phyloP scores from a whole-genome alignment of 2,113 vertebrate genomes.

The Datnioides undecimradiatus region DNA sequence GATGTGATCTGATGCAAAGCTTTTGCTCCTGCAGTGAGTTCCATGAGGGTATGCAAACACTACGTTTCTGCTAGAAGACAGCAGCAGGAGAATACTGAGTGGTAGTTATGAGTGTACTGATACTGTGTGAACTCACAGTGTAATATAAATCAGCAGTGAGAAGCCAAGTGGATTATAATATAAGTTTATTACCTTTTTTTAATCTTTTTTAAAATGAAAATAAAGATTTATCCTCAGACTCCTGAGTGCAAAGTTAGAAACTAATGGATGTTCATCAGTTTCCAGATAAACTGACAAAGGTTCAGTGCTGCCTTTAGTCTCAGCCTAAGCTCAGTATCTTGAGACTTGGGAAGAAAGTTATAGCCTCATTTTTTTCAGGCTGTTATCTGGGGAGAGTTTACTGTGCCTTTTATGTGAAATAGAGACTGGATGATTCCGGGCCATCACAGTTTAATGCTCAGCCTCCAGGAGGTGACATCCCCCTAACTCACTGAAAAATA shows the following conservation, averaged over 20 bases:
- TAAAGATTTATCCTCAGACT: constrained; percentile 6
- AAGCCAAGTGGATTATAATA: not conserved
- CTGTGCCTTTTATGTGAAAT: constrained; percentile 27
- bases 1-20: constrained; percentile 26
- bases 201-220: constrained; percentile 21
- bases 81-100: constrained; percentile 15
- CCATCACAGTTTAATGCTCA: constrained; percentile 8
- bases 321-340: constrained; percentile 9
- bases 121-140: not conserved
- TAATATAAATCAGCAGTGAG: constrained; percentile 1
- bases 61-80: constrained; percentile 19
- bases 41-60: constrained; percentile 20
- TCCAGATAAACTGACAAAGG: not conserved
- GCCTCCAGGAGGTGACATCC: constrained; percentile 18
- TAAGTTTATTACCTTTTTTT: constrained; percentile 10
- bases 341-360: constrained; percentile 21
- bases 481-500: constrained; percentile 27
- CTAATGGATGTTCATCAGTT: constrained; percentile 2
- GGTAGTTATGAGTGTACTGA: constrained; percentile 3
- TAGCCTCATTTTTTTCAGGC: constrained; percentile 27
- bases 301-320: constrained; percentile 3
- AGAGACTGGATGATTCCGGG: constrained; percentile 4
- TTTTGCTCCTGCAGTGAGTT: constrained; percentile 3
- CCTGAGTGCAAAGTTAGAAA: not conserved
- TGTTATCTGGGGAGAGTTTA: constrained; percentile 35